Evolutionary conservation across 2,797 vertebrate genomes (phyloP), one percentile per base, ranked within the genome.

Genomic region (Sebastes iracundus): DNA sequence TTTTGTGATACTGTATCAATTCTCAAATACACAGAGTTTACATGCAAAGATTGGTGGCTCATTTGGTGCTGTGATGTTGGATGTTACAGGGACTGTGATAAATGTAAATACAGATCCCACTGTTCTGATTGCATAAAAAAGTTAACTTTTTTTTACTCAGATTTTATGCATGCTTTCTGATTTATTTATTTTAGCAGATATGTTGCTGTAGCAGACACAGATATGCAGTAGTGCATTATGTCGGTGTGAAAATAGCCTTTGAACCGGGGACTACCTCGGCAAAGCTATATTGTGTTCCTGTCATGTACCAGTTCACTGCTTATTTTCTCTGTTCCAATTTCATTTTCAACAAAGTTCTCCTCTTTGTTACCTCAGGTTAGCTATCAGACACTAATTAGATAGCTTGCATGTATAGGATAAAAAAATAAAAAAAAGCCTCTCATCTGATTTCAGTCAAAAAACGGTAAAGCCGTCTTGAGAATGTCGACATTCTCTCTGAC

Each of bases 301-400:
- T 71, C 42, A 32, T 55, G 30, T 59, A 52, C 6, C 6, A 28
- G 5, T 30, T 28, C 66, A 56, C 65, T 53, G 18, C 53, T 70
- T 14, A n/a, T 56, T 56, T 38, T 16, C 52, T 28, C 38, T 46
- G 20, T 7, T 71, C 46, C 27, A 1, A 14, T 32, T 25, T 55
- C n/a, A 65, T 63, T 32, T 68, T 20, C 5, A 20, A 12, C 55
- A 66, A 56, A 58, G 25, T 74, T 66, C 65, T 81, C 32, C 9
- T 55, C 61, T 71, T 28, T 52, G 33, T 52, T 72, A 58, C 74
- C 56, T 71, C 32, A 7, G 72, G 46, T 83, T 71, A 79, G 58
- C 16, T 16, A 72, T 42, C 65, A 79, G 53, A 77, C 33, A 12
- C 72, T 79, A 89, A 87, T 83, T 75, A 83, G 76, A 67, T 20